phyloP scores from a whole-genome alignment of 2,888 invertebrate genomes.

The Zygothrica quintamaculata region DNA sequence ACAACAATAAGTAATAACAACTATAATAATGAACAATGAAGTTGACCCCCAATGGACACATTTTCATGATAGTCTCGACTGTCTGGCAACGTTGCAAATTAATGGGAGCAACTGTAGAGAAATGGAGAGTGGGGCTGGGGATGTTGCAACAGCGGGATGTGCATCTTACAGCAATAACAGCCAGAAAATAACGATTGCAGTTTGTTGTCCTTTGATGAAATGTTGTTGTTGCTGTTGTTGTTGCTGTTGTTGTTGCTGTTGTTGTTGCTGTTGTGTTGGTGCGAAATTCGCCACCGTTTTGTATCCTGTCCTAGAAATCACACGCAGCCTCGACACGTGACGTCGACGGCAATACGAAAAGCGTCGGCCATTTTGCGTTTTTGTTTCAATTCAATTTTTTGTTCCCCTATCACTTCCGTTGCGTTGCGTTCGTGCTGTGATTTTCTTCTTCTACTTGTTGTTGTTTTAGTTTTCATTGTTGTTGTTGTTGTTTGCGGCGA shows the following conservation, averaged over 20 bases:
- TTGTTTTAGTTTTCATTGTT: too few species aligned
- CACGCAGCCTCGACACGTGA: constrained; percentile 74
- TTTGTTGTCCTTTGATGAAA: too few species aligned
- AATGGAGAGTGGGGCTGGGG: too few species aligned
- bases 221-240: constrained; percentile 10
- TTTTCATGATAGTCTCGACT: constrained; percentile 5
- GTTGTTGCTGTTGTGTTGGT: constrained; percentile 10
- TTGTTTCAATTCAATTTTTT: constrained; percentile 9
- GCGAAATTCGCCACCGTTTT: constrained; percentile 43
- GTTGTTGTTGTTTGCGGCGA: constrained; percentile 4
- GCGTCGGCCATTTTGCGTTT: constrained; percentile 70
- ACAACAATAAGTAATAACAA: neutral
- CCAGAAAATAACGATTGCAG: constrained; percentile 28
- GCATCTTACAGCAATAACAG: constrained; percentile 29
- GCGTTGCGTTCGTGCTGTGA: constrained; percentile 62
- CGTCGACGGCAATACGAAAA: constrained; percentile 36
- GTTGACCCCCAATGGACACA: constrained; percentile 19
- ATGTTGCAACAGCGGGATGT: constrained; percentile 33
- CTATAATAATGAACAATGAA: constrained; percentile 37
- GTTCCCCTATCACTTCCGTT: constrained; percentile 65
- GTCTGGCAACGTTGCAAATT: constrained; percentile 33
- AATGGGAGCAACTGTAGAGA: too few species aligned
- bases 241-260: constrained; percentile 1
- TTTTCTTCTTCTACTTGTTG: constrained; percentile 43
- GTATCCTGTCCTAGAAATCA: constrained; percentile 62